Conservation (phyloP, 1,140 invertebrate genomes). For the Drosophila willistoni region DNA sequence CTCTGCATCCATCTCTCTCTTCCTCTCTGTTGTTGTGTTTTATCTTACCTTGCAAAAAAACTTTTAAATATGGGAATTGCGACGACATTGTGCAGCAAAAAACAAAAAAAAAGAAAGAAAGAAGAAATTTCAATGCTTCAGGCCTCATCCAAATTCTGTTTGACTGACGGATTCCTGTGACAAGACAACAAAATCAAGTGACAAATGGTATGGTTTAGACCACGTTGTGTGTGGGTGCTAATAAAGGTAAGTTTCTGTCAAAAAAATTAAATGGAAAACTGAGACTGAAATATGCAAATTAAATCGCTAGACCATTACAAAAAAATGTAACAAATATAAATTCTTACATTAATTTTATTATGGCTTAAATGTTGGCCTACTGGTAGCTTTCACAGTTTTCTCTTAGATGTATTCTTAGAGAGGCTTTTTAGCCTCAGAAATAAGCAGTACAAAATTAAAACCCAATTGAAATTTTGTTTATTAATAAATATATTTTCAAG, state of each 20-base stretch:
- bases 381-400: no score
- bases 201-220: not conserved
- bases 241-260: not conserved
- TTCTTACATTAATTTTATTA: no score
- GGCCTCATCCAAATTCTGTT: not conserved
- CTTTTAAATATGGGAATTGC: not conserved
- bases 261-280: no score
- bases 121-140: not conserved
- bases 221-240: not conserved
- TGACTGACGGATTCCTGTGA: constrained; percentile 3
- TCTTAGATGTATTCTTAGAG: no score
- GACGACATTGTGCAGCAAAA: not conserved
- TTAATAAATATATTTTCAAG: no score
- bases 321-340: no score
- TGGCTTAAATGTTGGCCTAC: no score
- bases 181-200: constrained; percentile 1
- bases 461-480: no score
- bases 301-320: not conserved
- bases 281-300: not conserved
- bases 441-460: no score
- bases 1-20: no score
- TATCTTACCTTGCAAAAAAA: constrained; percentile 28
- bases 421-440: no score
- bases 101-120: not conserved
- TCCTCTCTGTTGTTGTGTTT: not conserved